A percentile compares a stretch with the other conserved stretches of the same genome.
phyloP scores from a whole-genome alignment of 2,888 invertebrate genomes.

The Dicycla oo region DNA sequence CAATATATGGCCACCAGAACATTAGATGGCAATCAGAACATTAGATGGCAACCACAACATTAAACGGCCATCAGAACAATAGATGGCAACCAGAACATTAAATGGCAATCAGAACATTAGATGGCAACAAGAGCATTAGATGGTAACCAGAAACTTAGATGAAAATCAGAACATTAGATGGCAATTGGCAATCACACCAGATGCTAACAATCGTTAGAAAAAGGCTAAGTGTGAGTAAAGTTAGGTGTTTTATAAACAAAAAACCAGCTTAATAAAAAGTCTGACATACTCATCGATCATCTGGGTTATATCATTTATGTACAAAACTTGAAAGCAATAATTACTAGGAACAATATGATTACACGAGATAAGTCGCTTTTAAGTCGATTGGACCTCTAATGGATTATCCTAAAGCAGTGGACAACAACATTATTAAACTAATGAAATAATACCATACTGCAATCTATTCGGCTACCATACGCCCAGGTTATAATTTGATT shows the following conservation, averaged over 20 bases:
- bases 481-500: conserved; percentile 46
- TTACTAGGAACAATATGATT: neutral
- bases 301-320: neutral
- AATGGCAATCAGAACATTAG: too few species aligned
- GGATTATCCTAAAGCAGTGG: conserved; percentile 20
- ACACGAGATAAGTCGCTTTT: conserved; percentile 30
- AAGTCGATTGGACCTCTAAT: conserved; percentile 36
- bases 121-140: too few species aligned
- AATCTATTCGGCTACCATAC: conserved; percentile 46
- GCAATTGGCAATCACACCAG: too few species aligned
- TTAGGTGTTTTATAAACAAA: neutral
- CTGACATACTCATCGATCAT: too few species aligned
- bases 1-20: too few species aligned
- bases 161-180: too few species aligned
- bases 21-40: too few species aligned
- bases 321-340: neutral
- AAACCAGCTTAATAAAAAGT: neutral
- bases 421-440: conserved; percentile 42
- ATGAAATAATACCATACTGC: conserved; percentile 29
- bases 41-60: too few species aligned
- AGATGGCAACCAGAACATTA: too few species aligned
- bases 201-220: neutral
- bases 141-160: too few species aligned
- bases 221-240: too few species aligned
- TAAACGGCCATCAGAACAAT: too few species aligned